Percentiles rank a stretch among this genome's conserved stretches.
Evolutionary conservation across 2,113 vertebrate genomes (phyloP).

Genomic region (Protomyctophum bolini): DNA sequence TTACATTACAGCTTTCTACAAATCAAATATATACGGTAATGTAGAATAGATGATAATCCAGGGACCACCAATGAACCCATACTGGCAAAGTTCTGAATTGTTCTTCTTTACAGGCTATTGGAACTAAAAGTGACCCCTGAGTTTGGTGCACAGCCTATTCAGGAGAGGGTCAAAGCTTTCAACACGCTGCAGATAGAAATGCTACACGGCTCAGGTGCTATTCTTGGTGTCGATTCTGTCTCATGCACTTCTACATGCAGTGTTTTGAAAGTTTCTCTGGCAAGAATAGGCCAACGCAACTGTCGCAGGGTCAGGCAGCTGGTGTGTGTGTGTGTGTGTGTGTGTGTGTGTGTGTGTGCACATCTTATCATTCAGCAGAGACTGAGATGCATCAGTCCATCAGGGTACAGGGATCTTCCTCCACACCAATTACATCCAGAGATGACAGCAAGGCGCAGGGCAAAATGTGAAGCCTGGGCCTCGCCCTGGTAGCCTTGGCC

Average conservation of each 20-base stretch:
- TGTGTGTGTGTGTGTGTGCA: constrained; percentile 4
- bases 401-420: neutral
- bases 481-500: constrained; percentile 9
- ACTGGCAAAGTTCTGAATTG: neutral
- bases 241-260: constrained; percentile 22
- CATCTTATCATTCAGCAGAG: neutral
- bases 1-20: constrained; percentile 1
- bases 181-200: constrained; percentile 36
- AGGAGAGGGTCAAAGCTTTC: constrained; percentile 1
- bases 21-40: neutral
- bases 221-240: neutral
- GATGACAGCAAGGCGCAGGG: constrained; percentile 18
- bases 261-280: constrained; percentile 20
- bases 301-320: constrained; percentile 31
- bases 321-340: neutral
- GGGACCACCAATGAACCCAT: no score
- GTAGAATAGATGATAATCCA: no score
- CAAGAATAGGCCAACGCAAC: constrained; percentile 25
- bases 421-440: constrained; percentile 6
- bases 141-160: constrained; percentile 23
- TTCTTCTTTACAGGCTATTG: constrained; percentile 1
- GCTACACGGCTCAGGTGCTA: constrained; percentile 1
- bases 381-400: constrained; percentile 13
- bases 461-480: constrained; percentile 10
- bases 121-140: constrained; percentile 44